Evolutionary conservation across 2,113 vertebrate species (phyloP), one percentile per base, ranked within the genome.

Genomic region (Chaetodon auriga): DNA sequence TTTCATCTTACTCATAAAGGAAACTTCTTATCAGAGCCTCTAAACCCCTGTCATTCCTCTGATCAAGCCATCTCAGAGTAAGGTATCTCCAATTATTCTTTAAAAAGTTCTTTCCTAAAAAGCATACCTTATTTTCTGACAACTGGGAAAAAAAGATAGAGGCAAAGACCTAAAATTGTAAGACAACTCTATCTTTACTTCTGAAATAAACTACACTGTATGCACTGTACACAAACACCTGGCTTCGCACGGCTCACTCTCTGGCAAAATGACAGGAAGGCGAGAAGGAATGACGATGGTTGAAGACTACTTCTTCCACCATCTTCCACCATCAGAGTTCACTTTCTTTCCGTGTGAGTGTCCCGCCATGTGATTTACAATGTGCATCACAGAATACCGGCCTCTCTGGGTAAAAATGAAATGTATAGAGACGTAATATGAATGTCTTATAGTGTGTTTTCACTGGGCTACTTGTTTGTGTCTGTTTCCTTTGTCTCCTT

Each of bases 1-100:
- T 68, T 74, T 70, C 0, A 58, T 30, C 5, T 68, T 64, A 70
- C 51, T 51, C n/a, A 78, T 48, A 49, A 73, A 81, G 64, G 45
- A 23, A 72, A 68, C 13, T 76, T 66, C 19, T 54, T 23, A 54
- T 57, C 41, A 49, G 69, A 49, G 21, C 55, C 41, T 48, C 41
- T 54, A 57, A 63, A 46, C 2, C 55, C 10, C 19, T 45, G 18
- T 38, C 49, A 36, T n/a, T n/a, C 2, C 11, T 23, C 51, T 41
- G 43, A 75, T 65, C 7, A 18, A 65, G 16, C 18, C 8, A 41
- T 58, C 58, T 46, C 25, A 64, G 53, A 63, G 45, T 45, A n/a
- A 55, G 1, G n/a, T 15, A 48, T 68, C 62, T 68, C 4, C 5
- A 46, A 14, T 43, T 43, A 45, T 19, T 38, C 45, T 43, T 51